phyloP scores from a whole-genome alignment of 2,113 vertebrate genomes.

The Geothlypis trichas region DNA sequence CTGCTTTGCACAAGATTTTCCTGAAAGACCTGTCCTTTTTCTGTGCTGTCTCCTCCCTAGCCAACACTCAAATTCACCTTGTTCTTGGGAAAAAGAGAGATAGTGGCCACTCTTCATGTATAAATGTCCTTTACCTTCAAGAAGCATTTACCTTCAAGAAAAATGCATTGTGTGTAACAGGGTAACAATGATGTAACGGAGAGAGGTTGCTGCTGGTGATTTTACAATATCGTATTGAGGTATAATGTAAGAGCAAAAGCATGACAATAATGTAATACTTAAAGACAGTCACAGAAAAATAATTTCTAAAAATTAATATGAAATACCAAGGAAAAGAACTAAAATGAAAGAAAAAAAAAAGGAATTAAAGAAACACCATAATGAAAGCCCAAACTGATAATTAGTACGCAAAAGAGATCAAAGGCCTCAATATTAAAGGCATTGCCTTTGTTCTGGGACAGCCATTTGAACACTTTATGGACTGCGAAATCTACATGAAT shows the following conservation, averaged over 20 bases:
- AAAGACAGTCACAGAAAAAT: background rate
- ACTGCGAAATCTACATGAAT: conserved; percentile 5
- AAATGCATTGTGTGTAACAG: background rate
- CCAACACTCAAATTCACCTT: background rate
- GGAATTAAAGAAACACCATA: conserved; percentile 21
- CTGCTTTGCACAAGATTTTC: background rate
- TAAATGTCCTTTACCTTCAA: background rate
- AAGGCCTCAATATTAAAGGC: conserved; percentile 36
- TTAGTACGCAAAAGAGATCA: conserved; percentile 33
- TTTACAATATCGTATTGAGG: background rate
- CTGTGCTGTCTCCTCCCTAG: background rate
- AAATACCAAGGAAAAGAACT: background rate
- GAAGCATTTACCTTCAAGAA: background rate
- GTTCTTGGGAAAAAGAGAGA: background rate
- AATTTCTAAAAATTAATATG: background rate
- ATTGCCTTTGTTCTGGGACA: conserved; percentile 31
- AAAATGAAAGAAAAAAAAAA: background rate
- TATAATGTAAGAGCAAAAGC: background rate
- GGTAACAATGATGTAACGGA: background rate
- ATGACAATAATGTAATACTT: background rate
- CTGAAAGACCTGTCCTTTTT: background rate
- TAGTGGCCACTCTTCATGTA: background rate
- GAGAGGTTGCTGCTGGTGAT: background rate
- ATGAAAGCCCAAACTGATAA: conserved; percentile 20
- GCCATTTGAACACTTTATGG: conserved; percentile 15